Percentiles rank a stretch among this genome's conserved stretches.
Conservation (phyloP, 2,888 invertebrate species). For the Oegoconia quadripuncta region DNA sequence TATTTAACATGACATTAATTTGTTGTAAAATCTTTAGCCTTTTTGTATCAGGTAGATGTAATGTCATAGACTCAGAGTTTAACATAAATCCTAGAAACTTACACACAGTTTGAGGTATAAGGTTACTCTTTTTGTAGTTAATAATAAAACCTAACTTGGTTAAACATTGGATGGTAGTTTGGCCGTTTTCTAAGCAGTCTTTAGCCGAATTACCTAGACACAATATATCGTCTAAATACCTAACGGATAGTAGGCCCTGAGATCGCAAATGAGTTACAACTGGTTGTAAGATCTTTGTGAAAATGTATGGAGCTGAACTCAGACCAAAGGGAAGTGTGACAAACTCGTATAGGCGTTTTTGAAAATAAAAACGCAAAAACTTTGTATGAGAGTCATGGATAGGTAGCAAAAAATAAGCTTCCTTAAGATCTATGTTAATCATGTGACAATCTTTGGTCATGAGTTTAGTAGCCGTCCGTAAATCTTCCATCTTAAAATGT, state of each 20-base stretch:
- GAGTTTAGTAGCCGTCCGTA: not conserved
- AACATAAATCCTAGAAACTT: too few species aligned
- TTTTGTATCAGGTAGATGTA: too few species aligned
- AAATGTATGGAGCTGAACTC: conserved; percentile 1
- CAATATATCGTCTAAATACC: not conserved
- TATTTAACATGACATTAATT: not conserved
- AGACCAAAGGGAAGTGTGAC: not conserved
- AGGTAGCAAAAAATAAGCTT: too few species aligned
- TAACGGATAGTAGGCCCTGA: not conserved
- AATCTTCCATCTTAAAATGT: conserved; percentile 3
- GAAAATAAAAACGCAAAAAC: conserved; percentile 2
- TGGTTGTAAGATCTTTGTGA: conserved; percentile 1
- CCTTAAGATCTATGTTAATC: conserved; percentile 9
- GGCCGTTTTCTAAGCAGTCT: not conserved
- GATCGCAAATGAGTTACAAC: not conserved
- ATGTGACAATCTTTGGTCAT: not conserved
- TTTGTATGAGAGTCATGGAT: too few species aligned
- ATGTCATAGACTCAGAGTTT: too few species aligned
- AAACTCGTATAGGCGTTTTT: conserved; percentile 4
- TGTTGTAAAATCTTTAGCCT: conserved; percentile 8
- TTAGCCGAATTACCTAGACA: conserved; percentile 9
- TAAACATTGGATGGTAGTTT: not conserved
- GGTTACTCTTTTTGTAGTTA: conserved; percentile 12
- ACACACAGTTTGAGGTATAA: not conserved
- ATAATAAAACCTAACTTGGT: conserved; percentile 6